These are phyloP conservation scores for Anoura caudifer DNA, from an alignment of 2,113 vertebrate species.

Conservation along the genomic window DNA sequence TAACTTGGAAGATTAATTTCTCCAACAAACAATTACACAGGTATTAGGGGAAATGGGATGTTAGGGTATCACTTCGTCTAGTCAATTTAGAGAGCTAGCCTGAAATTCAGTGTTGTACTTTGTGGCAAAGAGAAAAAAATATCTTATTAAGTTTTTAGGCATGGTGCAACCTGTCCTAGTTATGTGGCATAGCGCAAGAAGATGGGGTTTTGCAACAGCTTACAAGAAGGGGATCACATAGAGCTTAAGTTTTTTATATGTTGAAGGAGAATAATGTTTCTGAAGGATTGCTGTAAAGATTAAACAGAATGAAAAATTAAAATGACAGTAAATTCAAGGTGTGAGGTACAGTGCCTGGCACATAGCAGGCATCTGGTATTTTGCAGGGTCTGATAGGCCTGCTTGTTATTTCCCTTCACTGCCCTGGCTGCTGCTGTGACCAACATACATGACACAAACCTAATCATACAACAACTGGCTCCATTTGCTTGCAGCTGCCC, in stretches of 20 bases:
- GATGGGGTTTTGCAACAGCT: background rate
- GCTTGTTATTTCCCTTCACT: background rate
- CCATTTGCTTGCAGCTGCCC: background rate
- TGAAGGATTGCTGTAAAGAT: background rate
- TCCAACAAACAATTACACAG: background rate
- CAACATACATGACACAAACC: background rate
- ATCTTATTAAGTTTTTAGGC: background rate
- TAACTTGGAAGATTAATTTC: background rate
- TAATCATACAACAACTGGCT: fast-evolving
- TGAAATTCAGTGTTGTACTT: background rate
- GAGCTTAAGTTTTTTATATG: background rate
- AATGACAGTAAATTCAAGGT: background rate
- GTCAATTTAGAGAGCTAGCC: background rate
- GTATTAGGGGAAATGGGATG: background rate
- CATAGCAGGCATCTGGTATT: fast-evolving
- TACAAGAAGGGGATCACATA: background rate
- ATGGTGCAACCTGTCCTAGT: background rate
- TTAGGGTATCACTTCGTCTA: background rate
- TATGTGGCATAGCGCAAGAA: background rate
- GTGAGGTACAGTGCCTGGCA: background rate
- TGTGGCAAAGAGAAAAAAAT: background rate
- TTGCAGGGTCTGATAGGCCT: background rate
- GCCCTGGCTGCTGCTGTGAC: fast-evolving
- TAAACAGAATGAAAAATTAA: background rate
- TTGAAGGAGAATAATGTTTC: constrained; percentile 48